These are phyloP conservation scores for Phocoena phocoena DNA, from an alignment of 2,113 vertebrate genomes.

Conservation along the genomic window DNA sequence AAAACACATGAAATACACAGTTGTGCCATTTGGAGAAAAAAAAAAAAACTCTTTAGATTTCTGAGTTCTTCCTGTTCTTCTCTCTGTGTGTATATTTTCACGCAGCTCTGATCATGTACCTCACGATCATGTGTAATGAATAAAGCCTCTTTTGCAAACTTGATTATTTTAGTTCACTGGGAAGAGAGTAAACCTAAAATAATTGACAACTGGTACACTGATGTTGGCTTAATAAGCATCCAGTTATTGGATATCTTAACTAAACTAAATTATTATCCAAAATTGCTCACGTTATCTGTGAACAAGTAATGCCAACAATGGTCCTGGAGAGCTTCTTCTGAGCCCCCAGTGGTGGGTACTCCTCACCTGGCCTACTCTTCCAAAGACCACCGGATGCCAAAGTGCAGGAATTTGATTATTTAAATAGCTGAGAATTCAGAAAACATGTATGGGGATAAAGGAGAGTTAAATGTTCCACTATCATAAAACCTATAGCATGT, in stretches of 20 bases:
- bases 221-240: neutral
- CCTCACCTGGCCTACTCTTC: too few species aligned
- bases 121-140: neutral
- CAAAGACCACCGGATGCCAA: neutral
- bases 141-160: neutral
- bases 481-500: neutral
- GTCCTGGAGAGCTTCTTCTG: neutral
- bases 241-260: neutral
- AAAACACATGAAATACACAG: neutral
- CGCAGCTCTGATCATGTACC: neutral
- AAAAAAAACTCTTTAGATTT: neutral
- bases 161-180: neutral
- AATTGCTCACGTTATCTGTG: neutral
- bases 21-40: neutral
- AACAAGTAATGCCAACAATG: neutral
- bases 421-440: neutral
- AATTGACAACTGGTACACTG: neutral
- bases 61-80: neutral
- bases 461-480: neutral
- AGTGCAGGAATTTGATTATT: neutral
- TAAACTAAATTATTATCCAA: neutral
- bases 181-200: neutral
- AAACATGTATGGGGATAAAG: neutral
- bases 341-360: accelerated
- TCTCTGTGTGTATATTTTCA: neutral